phyloP scores from a whole-genome alignment of 1,140 invertebrate genomes.

The Dinoponera quadriceps region DNA sequence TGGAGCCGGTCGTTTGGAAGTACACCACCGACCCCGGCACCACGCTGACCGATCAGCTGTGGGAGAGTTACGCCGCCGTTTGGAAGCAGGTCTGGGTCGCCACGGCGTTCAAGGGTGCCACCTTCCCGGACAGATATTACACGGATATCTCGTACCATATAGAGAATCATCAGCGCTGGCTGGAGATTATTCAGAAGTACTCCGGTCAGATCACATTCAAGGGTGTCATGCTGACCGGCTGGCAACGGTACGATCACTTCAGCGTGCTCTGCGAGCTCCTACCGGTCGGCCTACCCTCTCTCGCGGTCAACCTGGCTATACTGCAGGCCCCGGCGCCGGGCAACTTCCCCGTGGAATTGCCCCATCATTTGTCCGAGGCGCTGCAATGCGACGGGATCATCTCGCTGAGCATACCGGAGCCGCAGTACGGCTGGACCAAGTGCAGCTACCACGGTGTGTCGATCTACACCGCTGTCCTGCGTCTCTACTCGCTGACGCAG shows the following conservation, averaged over 20 bases:
- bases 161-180: slow-evolving; percentile 91
- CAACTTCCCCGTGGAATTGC: slow-evolving; percentile 75
- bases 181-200: slow-evolving; percentile 87
- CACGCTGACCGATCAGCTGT: slow-evolving; percentile 87
- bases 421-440: slow-evolving; percentile 83
- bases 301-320: slow-evolving; percentile 87
- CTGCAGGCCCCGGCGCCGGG: slow-evolving; percentile 79
- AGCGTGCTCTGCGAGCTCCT: slow-evolving; percentile 92
- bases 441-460: slow-evolving; percentile 79
- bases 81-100: slow-evolving; percentile 96
- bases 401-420: slow-evolving; percentile 80
- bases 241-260: slow-evolving; percentile 94
- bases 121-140: slow-evolving; percentile 90
- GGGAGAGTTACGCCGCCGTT: slow-evolving; percentile 92
- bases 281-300: slow-evolving; percentile 89
- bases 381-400: slow-evolving; percentile 78
- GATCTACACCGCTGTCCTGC: slow-evolving; percentile 77
- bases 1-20: slow-evolving; percentile 95
- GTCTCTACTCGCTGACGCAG: slow-evolving; percentile 77
- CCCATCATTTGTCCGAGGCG: slow-evolving; percentile 70
- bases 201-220: slow-evolving; percentile 86
- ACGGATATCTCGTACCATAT: slow-evolving; percentile 87
- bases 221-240: slow-evolving; percentile 88
- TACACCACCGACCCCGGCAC: slow-evolving; percentile 88
- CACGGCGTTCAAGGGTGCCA: slow-evolving; percentile 96